A percentile compares a stretch with the other conserved stretches of the same genome.
Conservation (phyloP, 2,888 invertebrate species). For the Hydriomena furcata region DNA sequence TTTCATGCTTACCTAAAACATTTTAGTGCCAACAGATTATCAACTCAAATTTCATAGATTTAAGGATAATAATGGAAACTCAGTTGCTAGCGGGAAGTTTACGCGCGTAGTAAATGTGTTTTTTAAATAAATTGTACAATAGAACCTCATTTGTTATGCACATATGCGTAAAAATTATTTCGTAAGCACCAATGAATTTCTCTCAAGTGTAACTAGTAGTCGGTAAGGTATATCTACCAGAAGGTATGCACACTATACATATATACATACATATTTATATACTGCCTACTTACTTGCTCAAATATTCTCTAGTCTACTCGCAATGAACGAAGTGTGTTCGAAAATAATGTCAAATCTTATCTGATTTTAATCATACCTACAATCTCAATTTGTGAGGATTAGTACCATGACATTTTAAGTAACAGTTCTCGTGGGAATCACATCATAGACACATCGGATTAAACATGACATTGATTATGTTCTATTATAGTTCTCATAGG, state of each 20-base stretch:
- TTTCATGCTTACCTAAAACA: constrained; percentile 20
- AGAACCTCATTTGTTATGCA: constrained; percentile 17
- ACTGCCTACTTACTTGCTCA: too few relatives aligned
- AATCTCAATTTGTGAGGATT: constrained; percentile 12
- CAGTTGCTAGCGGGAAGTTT: neutral
- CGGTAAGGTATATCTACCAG: too few relatives aligned
- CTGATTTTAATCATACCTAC: constrained; percentile 2
- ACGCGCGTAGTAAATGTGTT: constrained; percentile 13
- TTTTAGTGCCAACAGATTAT: constrained; percentile 4
- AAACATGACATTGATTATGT: constrained; percentile 21
- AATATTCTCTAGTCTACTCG: too few relatives aligned
- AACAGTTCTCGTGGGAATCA: constrained; percentile 23
- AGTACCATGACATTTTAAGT: constrained; percentile 2
- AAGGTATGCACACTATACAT: constrained; percentile 15
- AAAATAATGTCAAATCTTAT: constrained; percentile 3
- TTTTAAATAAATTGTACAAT: constrained; percentile 23
- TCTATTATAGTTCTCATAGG: constrained; percentile 15
- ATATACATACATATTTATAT: too few relatives aligned
- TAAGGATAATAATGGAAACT: constrained; percentile 1
- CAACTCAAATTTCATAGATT: constrained; percentile 6
- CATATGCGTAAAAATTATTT: constrained; percentile 8
- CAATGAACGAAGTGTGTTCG: too few relatives aligned
- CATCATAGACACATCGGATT: constrained; percentile 16
- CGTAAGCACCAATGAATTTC: constrained; percentile 25
- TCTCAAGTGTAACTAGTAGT: too few relatives aligned